Evolutionary conservation across 1,140 invertebrate species (phyloP), one percentile per base, ranked within the genome.

Genomic region (Drosophila kohkoa): DNA sequence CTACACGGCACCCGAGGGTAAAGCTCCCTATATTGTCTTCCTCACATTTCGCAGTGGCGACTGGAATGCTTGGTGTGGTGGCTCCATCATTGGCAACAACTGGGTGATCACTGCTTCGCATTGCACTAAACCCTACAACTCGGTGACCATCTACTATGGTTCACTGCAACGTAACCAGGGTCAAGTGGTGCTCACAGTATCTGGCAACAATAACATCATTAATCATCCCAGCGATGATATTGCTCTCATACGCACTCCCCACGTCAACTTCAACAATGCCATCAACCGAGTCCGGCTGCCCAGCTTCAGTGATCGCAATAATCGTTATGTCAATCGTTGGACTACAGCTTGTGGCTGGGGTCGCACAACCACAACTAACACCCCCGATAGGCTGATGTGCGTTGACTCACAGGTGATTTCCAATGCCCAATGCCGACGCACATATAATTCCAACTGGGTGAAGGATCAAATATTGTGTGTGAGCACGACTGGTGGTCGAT

Each of bases 1-100:
- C 0, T 79, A 82, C 35, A 35, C 54, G 3, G 90, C 90, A 6
- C 41, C 62, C 11, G 78, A 90, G 2, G 93, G 93, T 0, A 92
- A 94, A 79, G 93, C 93, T 11, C 94, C 94, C 0, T 94, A 93
- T 51, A 93, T 94, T 70, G 93, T 93, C 1, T 91, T 91, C 1
- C 78, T 94, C 0, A 15, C 55, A 0, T 79, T 82, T 7, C 10
- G 35, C 10, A 38, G 10, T 2, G 35, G 10, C 7, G 10, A 38
- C 10, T 45, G 41, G 2, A 79, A 41, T 7, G 43, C 77, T 1
- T 57, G 51, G 3, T 86, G 80, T 5, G 85, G 65, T 10, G 81
- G 83, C 1, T 65, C 63, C 3, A 65, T 86, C 0, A 86, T 86
- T 32, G 71, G 30, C 41, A 45, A 82, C 15, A 86, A 38, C n/a